Base-by-base conservation (phyloP, 1,140 invertebrate species). In the Pseudomyrmex gracilis region DNA sequence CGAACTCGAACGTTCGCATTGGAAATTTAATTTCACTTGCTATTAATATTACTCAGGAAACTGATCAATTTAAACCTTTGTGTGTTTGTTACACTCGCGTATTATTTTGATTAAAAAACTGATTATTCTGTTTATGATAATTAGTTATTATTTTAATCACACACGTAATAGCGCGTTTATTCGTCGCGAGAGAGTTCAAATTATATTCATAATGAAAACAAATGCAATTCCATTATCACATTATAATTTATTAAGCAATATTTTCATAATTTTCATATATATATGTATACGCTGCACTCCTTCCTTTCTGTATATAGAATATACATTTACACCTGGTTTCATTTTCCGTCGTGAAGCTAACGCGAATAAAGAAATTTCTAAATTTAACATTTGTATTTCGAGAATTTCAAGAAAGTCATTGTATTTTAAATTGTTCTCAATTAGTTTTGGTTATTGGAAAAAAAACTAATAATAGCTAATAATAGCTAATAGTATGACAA, bases 81-180 rank as follows among this genome's bases (percentile, higher is more conserved):
- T 78, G 43, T 78, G 10, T 47, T 78, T 20, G 53, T 78, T 78
- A 67, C 47, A 70, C 13, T 45, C 34, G 17, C 5, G 1, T 70
- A 57, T 47, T 34, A 34, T 68, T 43, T 12, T 70, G 20, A 78
- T 78, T 78, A 80, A 80, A 70, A 80, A 80, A 80, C 5, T 58
- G 53, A 80, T 80, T 71, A 58, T 71, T 34, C 53, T 49, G 22
- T 80, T 70, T 70, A 70, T 60, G 20, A 67, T 80, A 80, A 80
- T 80, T 24, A 12, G 22, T 58, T 78, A 70, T 80, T 80, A 70
- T 49, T 80, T 80, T 80, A 80, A 80, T 80, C 53, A 71, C 7
- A 34, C 76, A n/a, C n/a, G 43, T 71, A 80, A 80, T 70, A 58
- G 66, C 22, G 70, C 34, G 34, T 68, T 70, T 68, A 55, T 70